Evolutionary conservation across 23 tunicate genomes (phyloP).

Genomic region (Ciona savignyi): DNA sequence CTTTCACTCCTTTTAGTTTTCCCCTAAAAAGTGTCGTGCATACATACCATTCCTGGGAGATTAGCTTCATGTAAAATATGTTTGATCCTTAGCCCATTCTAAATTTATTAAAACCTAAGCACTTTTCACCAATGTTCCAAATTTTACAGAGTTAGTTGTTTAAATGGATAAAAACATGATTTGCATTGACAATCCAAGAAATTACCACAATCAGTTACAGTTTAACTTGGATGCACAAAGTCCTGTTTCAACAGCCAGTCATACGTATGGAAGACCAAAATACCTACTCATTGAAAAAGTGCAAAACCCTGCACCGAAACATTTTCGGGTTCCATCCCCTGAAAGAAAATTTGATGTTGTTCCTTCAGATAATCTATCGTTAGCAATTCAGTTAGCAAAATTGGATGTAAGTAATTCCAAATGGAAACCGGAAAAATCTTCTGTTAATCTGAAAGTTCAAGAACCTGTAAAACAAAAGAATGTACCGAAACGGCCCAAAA

Average conservation of each 20-base stretch:
- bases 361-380: conserved; percentile 1
- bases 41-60: too few species aligned
- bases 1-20: too few species aligned
- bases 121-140: too few species aligned
- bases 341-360: neutral
- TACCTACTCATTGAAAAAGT: conserved; percentile 24
- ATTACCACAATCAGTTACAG: conserved; percentile 11
- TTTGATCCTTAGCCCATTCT: too few species aligned
- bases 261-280: conserved; percentile 3
- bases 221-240: conserved; percentile 28
- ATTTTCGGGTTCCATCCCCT: neutral
- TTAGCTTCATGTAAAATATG: too few species aligned
- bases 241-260: neutral
- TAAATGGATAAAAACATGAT: conserved; percentile 22
- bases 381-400: conserved; percentile 24
- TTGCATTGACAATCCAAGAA: conserved; percentile 3
- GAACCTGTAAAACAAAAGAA: too few species aligned
- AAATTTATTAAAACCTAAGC: too few species aligned
- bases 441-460: too few species aligned
- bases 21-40: too few species aligned
- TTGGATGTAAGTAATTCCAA: conserved; percentile 20
- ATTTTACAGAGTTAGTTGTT: too few species aligned
- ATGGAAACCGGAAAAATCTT: too few species aligned
- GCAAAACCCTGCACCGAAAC: neutral
- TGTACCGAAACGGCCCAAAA: too few species aligned